Conservation (phyloP, 2,797 vertebrate genomes). For the Siniperca scherzeri region DNA sequence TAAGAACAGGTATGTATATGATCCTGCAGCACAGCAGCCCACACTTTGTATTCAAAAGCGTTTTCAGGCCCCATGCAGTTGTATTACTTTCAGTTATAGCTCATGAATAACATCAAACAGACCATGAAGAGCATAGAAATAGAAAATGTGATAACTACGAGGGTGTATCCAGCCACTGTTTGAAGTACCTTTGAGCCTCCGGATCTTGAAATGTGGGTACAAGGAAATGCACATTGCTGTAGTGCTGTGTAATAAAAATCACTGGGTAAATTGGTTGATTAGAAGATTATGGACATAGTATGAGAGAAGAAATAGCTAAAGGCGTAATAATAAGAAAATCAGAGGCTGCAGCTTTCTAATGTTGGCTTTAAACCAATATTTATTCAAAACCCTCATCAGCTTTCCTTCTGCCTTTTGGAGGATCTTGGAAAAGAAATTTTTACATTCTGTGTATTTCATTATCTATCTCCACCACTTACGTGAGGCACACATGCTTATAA, state of each 20-base stretch:
- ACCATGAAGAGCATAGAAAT: slow-evolving; percentile 83
- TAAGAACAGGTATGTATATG: slow-evolving; percentile 73
- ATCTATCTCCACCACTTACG: slow-evolving; percentile 40
- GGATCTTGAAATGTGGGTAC: slow-evolving; percentile 71
- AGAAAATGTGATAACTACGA: slow-evolving; percentile 84
- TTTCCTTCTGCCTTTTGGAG: slow-evolving; percentile 32
- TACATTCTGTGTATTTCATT: slow-evolving; percentile 50
- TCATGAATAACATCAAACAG: slow-evolving; percentile 87
- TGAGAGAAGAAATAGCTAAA: slow-evolving; percentile 54
- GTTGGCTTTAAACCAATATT: slow-evolving; percentile 63
- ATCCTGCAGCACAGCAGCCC: slow-evolving; percentile 63
- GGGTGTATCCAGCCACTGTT: slow-evolving; percentile 78
- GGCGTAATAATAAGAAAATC: slow-evolving; percentile 57
- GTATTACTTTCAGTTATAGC: slow-evolving; percentile 85
- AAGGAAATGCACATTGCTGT: slow-evolving; percentile 65
- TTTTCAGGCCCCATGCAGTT: slow-evolving; percentile 80
- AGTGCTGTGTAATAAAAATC: slow-evolving; percentile 62
- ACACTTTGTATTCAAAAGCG: slow-evolving; percentile 80
- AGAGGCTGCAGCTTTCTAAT: slow-evolving; percentile 61
- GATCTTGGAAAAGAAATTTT: slow-evolving; percentile 17
- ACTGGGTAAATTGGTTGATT: slow-evolving; percentile 73
- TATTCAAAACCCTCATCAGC: slow-evolving; percentile 61
- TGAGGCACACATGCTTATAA: slow-evolving; percentile 20
- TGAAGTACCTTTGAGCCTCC: slow-evolving; percentile 79
- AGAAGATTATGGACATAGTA: slow-evolving; percentile 63